Base-by-base conservation (phyloP, 1,140 invertebrate genomes). In the Dendrolimus kikuchii region DNA sequence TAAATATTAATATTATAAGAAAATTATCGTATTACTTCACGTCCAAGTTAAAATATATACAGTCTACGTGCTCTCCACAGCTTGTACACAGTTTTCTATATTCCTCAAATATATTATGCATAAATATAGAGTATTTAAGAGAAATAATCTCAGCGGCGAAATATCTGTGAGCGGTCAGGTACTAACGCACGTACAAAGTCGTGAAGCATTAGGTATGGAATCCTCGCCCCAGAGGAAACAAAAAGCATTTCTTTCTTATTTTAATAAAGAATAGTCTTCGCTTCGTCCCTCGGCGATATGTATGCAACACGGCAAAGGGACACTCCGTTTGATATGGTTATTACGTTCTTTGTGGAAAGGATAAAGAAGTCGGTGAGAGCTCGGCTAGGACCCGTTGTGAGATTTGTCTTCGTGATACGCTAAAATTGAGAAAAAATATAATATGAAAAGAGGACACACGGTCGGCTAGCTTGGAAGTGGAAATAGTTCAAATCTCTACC, bases 261-360 rank as follows among this genome's bases (percentile, higher is more conserved):
- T 74, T 75, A 77, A 77, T 66, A 75, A 44, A 66, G 71, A 61
- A 77, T 73, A 78, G 64, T 66, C 67, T 65, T 68, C 69, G 62
- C 52, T 53, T 68, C 59, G 68, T 57, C 62, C 61, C 53, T 45
- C 56, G 56, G 51, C 72, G 59, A 82, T 85, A 81, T 81, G 81
- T 85, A 85, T 85, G 78, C 81, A 73, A 61, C 70, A 55, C 77
- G 64, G 80, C 74, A 68, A 76, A 82, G 76, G 80, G 78, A 81
- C 77, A 78, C 71, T 71, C 77, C 69, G 77, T 81, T 83, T 86
- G 82, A 86, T 84, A 82, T 86, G 82, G 80, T 82, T 83, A 83
- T 86, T 83, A 86, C 79, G 68, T 80, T 70, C 79, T 83, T 86
- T 86, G 80, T 80, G 66, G 71, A 60, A 67, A 66, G 68, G 68